Conservation (phyloP, 35 echinoderm and acorn worm genomes). For the Acanthaster planci region DNA sequence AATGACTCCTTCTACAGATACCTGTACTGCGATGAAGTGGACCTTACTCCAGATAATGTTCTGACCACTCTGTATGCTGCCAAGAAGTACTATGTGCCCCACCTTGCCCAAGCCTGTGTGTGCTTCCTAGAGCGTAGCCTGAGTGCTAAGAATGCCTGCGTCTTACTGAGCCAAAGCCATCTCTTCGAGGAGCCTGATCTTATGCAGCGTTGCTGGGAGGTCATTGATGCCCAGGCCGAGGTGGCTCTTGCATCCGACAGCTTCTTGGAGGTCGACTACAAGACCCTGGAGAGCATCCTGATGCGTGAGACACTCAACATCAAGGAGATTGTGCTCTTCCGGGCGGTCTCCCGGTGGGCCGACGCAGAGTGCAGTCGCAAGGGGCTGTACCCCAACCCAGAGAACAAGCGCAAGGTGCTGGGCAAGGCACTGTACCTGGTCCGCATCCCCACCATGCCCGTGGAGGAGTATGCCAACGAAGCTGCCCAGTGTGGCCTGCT, state of each 20-base stretch:
- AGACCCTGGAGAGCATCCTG: conserved; percentile 78
- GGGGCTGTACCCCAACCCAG: conserved; percentile 67
- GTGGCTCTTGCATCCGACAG: conserved; percentile 88
- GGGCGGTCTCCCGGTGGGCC: conserved; percentile 79
- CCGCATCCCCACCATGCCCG: conserved; percentile 85
- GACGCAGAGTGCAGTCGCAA: conserved; percentile 80
- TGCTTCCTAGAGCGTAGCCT: conserved; percentile 87
- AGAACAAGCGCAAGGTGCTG: conserved; percentile 83
- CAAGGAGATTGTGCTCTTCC: conserved; percentile 95
- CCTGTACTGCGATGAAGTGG: conserved; percentile 97
- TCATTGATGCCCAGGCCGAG: conserved; percentile 97
- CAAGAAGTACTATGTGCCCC: conserved; percentile 95
- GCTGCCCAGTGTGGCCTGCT: conserved; percentile 78
- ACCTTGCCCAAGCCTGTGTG: conserved; percentile 89
- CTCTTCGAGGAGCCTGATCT: conserved; percentile 95
- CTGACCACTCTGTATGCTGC: conserved; percentile 96
- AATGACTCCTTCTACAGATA: conserved; percentile 66
- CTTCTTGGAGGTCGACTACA: conserved; percentile 89
- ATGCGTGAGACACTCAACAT: conserved; percentile 92
- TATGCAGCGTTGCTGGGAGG: conserved; percentile 96
- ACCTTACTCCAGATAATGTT: conserved; percentile 92
- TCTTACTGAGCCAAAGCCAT: conserved; percentile 86
- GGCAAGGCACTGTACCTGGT: conserved; percentile 85
- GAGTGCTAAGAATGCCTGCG: conserved; percentile 90
- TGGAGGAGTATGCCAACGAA: conserved; percentile 93